Percentiles rank a stretch among this genome's conserved stretches.
phyloP scores from a whole-genome alignment of 2,113 vertebrate species.

The Penelope pileata region DNA sequence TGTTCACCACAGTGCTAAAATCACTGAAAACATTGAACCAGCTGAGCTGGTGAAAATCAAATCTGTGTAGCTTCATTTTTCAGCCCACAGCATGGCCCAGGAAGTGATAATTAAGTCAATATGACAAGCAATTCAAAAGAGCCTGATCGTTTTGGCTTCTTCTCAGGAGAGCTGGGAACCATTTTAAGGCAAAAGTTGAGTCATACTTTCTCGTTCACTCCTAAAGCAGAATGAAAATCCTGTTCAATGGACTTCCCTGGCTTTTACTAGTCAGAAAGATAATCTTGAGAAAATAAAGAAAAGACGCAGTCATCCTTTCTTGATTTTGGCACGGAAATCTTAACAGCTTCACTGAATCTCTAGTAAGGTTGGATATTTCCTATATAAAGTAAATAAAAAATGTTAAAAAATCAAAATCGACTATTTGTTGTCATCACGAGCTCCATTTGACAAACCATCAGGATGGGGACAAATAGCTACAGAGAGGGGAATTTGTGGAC shows the following conservation, averaged over 20 bases:
- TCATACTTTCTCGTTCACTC: neutral
- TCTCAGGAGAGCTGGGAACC: neutral
- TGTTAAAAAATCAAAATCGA: neutral
- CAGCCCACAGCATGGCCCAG: neutral
- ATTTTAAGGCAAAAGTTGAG: neutral
- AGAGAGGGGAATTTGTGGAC: neutral
- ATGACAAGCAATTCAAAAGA: neutral
- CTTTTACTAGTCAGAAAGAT: neutral
- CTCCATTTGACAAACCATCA: neutral
- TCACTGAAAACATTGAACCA: neutral
- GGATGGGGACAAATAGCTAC: neutral
- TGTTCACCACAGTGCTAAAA: neutral
- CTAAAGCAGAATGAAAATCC: neutral
- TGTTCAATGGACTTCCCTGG: neutral
- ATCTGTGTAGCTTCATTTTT: neutral
- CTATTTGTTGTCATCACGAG: neutral
- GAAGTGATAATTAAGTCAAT: neutral
- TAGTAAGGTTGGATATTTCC: neutral
- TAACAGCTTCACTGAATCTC: neutral
- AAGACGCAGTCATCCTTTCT: neutral
- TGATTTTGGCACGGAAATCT: neutral
- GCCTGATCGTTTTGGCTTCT: neutral
- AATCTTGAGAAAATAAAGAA: neutral
- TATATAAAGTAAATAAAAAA: neutral
- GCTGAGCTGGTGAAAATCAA: neutral